Evolutionary conservation across 2,113 vertebrate genomes (phyloP), one percentile per base, ranked within the genome.

Genomic region (Cephalopholis sonnerati): DNA sequence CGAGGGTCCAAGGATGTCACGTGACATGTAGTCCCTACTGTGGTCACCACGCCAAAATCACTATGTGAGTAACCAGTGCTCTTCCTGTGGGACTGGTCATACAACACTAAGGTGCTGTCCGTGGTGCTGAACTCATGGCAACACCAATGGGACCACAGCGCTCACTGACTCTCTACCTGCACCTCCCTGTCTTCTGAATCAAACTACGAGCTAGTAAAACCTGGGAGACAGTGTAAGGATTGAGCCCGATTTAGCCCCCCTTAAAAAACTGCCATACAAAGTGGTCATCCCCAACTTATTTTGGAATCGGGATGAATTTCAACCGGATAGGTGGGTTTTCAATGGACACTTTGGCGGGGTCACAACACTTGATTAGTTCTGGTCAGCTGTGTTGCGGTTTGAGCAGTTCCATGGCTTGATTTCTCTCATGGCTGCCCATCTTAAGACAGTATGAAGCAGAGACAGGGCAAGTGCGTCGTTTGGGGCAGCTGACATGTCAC

Each of bases 111-210:
- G 67, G 77, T 84, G 77, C 92, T 93, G 66, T 91, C 92, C 88
- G 44, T 91, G 90, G 92, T 93, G 75, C 92, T 92, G 90, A 93
- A 88, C 55, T 20, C 59, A 79, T 84, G 84, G 61, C 68, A 57
- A 46, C 58, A 87, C 27, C 48, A 69, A 66, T 64, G 39, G 62
- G 32, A 63, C 25, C 67, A 71, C n/a, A 46, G 6, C 4, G 27
- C 24, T 64, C 20, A 67, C 25, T 24, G 46, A 46, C 46, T 59
- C 53, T 59, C 54, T 22, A 76, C 57, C 55, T 68, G 25, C n/a
- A 63, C 58, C 18, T 41, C 7, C 15, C 29, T 10, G 2, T n/a
- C 2, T 27, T 59, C 29, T 58, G 6, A 53, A 59, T 13, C 32
- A 39, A 53, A 39, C 27, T 53, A 20, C 1, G 1, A 36, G 41